phyloP scores from a whole-genome alignment of 2,113 vertebrate species.

The Sylvia atricapilla region DNA sequence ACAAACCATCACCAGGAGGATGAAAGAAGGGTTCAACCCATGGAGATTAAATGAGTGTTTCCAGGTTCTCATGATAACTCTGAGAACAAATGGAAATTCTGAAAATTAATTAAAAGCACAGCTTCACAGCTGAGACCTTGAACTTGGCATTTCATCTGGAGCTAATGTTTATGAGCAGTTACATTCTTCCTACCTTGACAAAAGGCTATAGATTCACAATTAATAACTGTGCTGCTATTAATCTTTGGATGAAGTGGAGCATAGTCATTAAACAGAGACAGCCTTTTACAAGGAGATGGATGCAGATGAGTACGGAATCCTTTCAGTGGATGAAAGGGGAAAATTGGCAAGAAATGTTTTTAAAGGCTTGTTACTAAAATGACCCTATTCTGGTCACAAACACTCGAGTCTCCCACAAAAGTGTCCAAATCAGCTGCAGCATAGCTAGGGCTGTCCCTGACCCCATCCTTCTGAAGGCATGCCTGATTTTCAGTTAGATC shows the following conservation, averaged over 20 bases:
- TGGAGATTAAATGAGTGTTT: neutral
- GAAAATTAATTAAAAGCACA: conserved; percentile 51
- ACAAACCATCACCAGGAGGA: neutral
- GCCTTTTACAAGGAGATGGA: neutral
- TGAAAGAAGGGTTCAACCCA: neutral
- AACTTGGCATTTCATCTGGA: neutral
- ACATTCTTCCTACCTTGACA: neutral
- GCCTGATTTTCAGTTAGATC: neutral
- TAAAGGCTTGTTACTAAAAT: neutral
- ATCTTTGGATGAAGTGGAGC: conserved; percentile 18
- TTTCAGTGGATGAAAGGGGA: neutral
- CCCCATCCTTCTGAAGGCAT: neutral
- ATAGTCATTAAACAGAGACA: neutral
- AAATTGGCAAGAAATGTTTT: neutral
- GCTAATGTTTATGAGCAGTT: conserved; percentile 27
- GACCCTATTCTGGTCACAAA: neutral
- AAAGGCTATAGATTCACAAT: conserved; percentile 17
- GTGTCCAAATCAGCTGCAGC: neutral
- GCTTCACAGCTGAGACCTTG: conserved; percentile 43
- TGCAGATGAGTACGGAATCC: neutral
- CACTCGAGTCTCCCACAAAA: neutral
- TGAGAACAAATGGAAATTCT: neutral
- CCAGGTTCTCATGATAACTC: neutral
- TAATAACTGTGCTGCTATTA: conserved; percentile 20
- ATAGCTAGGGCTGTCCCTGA: neutral